Evolutionary conservation across 2,113 vertebrate genomes (phyloP).

Genomic region (Serinus canaria): DNA sequence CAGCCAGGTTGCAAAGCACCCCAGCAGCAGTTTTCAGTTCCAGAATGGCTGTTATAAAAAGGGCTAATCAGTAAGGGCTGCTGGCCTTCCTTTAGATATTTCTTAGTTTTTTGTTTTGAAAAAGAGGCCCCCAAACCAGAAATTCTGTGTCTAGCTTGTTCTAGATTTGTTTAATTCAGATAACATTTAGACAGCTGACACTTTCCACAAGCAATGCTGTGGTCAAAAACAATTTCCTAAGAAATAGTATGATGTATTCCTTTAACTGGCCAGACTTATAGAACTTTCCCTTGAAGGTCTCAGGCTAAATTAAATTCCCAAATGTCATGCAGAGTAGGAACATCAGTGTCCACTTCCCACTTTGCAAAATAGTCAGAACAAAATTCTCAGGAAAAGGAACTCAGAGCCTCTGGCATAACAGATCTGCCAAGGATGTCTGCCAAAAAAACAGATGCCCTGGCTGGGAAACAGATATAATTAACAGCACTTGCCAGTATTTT

Average conservation of each 20-base stretch:
- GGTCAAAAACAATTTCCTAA: background rate
- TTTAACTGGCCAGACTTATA: background rate
- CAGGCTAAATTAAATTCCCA: background rate
- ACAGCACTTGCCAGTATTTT: background rate
- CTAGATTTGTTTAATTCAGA: background rate
- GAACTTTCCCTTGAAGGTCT: background rate
- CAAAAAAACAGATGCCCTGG: conserved; percentile 48
- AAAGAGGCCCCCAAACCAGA: background rate
- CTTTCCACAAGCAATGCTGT: background rate
- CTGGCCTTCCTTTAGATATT: background rate
- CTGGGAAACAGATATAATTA: conserved; percentile 13
- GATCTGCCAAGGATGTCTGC: background rate
- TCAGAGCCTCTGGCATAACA: background rate
- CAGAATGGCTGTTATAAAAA: background rate
- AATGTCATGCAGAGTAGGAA: background rate
- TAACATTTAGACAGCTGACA: background rate
- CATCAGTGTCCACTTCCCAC: background rate
- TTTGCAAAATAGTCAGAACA: background rate
- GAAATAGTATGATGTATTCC: background rate
- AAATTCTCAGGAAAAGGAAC: background rate
- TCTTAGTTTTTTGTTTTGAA: background rate
- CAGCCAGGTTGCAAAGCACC: background rate
- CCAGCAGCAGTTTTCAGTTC: background rate
- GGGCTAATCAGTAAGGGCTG: background rate
- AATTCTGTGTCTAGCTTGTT: background rate